phyloP scores from a whole-genome alignment of 2,888 invertebrate species.

The Drosophila mimica region DNA sequence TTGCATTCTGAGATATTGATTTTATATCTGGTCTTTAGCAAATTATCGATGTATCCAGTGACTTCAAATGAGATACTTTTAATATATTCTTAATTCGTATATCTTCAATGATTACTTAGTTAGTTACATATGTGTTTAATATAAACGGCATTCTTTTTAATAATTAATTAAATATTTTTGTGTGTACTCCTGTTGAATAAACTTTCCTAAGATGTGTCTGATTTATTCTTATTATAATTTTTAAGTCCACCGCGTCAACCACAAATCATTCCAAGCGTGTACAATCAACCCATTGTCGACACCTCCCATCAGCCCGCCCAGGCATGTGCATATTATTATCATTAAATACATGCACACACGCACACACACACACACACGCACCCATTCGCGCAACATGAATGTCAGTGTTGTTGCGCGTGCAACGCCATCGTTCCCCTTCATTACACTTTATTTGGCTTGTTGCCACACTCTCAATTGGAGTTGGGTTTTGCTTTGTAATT shows the following conservation, averaged over 20 bases:
- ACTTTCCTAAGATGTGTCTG: background rate
- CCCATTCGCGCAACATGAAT: background rate
- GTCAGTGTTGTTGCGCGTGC: conserved; percentile 12
- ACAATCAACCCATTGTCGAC: conserved; percentile 63
- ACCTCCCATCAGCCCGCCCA: conserved; percentile 40
- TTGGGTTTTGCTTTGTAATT: conserved; percentile 77
- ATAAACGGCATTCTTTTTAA: background rate
- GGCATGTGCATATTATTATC: conserved; percentile 43
- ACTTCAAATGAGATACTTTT: background rate
- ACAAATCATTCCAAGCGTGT: conserved; percentile 38
- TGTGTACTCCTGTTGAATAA: background rate
- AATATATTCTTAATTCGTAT: background rate
- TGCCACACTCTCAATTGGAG: conserved; percentile 76
- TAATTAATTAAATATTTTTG: background rate
- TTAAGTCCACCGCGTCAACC: conserved; percentile 4
- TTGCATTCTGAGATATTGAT: background rate
- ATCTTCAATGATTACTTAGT: background rate
- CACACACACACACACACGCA: background rate
- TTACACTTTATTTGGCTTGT: conserved; percentile 63
- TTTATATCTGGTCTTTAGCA: background rate
- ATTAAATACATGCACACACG: conserved; percentile 14
- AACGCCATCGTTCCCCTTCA: conserved; percentile 23
- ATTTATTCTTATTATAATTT: background rate
- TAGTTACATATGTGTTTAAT: background rate
- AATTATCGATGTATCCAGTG: background rate